These are phyloP conservation scores for Saccopteryx bilineata DNA, from an alignment of 2,113 vertebrate species.

Conservation along the genomic window DNA sequence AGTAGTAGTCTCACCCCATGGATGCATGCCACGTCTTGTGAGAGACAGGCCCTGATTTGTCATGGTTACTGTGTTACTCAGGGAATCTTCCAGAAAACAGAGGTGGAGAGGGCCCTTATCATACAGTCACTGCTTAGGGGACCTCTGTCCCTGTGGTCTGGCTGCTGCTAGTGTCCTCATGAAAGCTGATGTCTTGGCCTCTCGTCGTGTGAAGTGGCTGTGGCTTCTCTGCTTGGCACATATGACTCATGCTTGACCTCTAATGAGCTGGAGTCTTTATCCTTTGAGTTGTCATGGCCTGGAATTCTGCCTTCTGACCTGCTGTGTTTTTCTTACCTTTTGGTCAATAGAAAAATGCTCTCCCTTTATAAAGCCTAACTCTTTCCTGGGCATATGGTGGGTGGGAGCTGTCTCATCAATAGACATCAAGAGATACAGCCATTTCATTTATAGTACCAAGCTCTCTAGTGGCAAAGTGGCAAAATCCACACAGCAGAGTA, in stretches of 20 bases:
- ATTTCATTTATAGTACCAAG: background rate
- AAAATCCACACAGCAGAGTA: background rate
- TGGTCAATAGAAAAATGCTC: background rate
- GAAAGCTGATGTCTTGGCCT: background rate
- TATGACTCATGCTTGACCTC: background rate
- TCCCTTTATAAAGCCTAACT: background rate
- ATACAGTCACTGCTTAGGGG: background rate
- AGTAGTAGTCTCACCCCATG: background rate
- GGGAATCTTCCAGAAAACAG: background rate
- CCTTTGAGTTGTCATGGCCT: background rate
- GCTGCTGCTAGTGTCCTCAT: background rate
- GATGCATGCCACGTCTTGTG: background rate
- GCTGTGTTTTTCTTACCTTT: background rate
- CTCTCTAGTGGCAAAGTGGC: background rate
- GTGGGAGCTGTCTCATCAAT: background rate
- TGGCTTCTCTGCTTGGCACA: background rate
- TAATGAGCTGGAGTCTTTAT: background rate
- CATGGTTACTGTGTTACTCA: background rate
- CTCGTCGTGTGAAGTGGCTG: background rate
- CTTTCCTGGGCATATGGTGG: background rate
- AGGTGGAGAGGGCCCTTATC: background rate
- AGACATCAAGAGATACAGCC: background rate
- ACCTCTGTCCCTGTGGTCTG: background rate
- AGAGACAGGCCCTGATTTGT: background rate
- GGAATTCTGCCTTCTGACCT: background rate